Conservation (phyloP, 2,888 invertebrate genomes). For the Dugesia japonica region DNA sequence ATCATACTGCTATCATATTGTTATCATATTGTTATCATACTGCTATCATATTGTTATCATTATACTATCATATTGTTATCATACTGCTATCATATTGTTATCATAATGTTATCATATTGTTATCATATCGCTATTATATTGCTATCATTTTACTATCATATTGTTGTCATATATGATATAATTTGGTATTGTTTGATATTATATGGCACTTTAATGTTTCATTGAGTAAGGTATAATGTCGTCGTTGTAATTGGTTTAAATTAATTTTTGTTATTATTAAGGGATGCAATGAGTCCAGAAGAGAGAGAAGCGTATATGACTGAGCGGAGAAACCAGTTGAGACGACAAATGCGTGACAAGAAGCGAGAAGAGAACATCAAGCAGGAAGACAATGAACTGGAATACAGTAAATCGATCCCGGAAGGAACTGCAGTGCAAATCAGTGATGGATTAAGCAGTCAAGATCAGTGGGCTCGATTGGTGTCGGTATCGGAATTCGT, state of each 20-base stretch:
- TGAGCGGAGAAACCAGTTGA: background rate
- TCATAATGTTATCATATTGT: no score
- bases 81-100: no score
- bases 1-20: no score
- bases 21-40: no score
- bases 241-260: background rate
- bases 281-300: slow-evolving; percentile 23
- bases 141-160: no score
- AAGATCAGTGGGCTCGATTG: background rate
- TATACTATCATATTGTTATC: no score
- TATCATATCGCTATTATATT: no score
- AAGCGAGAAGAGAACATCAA: background rate
- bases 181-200: no score
- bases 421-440: background rate
- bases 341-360: background rate
- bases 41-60: no score
- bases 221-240: no score
- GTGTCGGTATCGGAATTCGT: slow-evolving; percentile 42
- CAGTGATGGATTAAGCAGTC: background rate
- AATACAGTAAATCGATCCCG: background rate
- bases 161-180: no score
- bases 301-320: slow-evolving; percentile 30
- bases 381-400: background rate
- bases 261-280: background rate
- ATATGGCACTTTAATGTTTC: no score